Evolutionary conservation across 2,113 vertebrate genomes (phyloP).

Genomic region (Leiothrix lutea): DNA sequence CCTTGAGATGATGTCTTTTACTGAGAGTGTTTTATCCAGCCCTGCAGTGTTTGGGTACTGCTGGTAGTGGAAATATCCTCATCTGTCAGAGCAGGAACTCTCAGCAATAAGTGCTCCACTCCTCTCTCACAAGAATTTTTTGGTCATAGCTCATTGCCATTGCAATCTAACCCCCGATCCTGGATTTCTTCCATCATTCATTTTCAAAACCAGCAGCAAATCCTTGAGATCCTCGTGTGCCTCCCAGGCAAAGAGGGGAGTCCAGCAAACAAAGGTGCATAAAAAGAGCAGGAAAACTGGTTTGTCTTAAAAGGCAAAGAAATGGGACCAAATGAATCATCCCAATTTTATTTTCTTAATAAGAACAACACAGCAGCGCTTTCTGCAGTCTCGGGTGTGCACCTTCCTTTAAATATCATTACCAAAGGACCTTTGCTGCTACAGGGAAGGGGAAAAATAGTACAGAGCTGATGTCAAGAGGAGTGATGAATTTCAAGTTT

Average conservation of each 20-base stretch:
- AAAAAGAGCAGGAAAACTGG: background rate
- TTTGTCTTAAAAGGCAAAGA: background rate
- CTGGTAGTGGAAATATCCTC: background rate
- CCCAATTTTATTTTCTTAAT: background rate
- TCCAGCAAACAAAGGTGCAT: background rate
- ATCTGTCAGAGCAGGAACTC: background rate
- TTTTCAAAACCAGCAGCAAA: background rate
- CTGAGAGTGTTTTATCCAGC: background rate
- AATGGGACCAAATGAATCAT: background rate
- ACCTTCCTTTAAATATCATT: background rate
- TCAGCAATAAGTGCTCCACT: background rate
- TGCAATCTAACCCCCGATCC: background rate
- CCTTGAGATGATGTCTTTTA: background rate
- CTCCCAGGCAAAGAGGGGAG: background rate
- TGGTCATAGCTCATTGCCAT: background rate
- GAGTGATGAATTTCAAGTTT: background rate
- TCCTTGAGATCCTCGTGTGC: background rate
- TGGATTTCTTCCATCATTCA: background rate
- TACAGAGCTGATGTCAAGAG: background rate
- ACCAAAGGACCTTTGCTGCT: background rate
- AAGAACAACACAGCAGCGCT: background rate
- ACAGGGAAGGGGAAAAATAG: background rate
- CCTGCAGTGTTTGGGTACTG: background rate
- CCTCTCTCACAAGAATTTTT: background rate
- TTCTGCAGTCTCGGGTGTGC: background rate